Percentiles rank a stretch among this genome's conserved stretches.
These are phyloP conservation scores for Autographa gamma DNA, from an alignment of 2,888 invertebrate genomes.

Conservation along the genomic window DNA sequence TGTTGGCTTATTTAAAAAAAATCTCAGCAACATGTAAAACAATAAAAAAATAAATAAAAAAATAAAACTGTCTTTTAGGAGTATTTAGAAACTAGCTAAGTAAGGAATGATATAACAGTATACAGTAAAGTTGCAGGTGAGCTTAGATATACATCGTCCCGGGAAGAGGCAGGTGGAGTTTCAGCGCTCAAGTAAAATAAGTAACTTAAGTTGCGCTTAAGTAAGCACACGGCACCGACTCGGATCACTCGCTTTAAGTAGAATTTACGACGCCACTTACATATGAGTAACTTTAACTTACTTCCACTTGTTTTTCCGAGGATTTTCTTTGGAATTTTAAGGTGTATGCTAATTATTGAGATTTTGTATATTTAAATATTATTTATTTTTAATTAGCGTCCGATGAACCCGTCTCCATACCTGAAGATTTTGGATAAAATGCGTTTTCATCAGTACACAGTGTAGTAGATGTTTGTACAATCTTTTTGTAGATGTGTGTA, in stretches of 20 bases:
- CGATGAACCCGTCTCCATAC: no score
- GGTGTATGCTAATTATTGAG: not conserved
- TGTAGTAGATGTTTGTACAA: no score
- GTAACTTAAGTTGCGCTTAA: slow-evolving; percentile 58
- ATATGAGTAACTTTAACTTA: slow-evolving; percentile 33
- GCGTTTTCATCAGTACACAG: no score
- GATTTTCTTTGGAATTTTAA: slow-evolving; percentile 2
- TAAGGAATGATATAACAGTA: not conserved
- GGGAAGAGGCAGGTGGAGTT: slow-evolving; percentile 53
- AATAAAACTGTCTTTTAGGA: no score
- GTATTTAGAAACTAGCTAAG: not conserved
- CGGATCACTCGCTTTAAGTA: slow-evolving; percentile 51
- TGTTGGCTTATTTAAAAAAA: no score
- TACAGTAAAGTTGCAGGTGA: slow-evolving; percentile 16
- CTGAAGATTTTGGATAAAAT: no score
- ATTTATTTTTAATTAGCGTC: no score
- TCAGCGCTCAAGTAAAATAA: slow-evolving; percentile 57
- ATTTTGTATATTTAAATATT: not conserved
- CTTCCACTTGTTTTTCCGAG: not conserved
- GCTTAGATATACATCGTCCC: slow-evolving; percentile 29
- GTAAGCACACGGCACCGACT: slow-evolving; percentile 50
- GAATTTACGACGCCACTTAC: slow-evolving; percentile 48
- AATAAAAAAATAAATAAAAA: no score
- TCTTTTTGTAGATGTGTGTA: no score
- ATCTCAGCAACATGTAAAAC: no score